A percentile compares a stretch with the other conserved stretches of the same genome.
phyloP scores from a whole-genome alignment of 2,888 invertebrate species.

The Epinotia demarniana region DNA sequence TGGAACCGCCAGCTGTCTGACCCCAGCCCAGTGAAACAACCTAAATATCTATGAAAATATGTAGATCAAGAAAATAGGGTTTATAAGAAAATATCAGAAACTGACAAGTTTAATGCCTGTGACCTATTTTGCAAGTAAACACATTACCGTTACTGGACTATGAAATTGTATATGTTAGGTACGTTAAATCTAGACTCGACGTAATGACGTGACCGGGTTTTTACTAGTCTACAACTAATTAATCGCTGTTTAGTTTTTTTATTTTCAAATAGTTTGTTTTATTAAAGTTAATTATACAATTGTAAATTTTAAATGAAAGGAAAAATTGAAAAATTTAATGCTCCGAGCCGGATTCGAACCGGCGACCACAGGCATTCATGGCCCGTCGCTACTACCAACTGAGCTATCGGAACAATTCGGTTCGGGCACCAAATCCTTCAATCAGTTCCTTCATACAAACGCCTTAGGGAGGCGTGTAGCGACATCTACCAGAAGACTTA shows the following conservation, averaged over 20 bases:
- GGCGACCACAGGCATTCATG: too few species aligned
- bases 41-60: slow-evolving; percentile 30
- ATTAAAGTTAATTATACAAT: too few species aligned
- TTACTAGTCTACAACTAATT: slow-evolving; percentile 9
- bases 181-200: slow-evolving; percentile 34
- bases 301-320: too few species aligned
- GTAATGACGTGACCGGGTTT: slow-evolving; percentile 38
- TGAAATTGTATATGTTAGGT: slow-evolving; percentile 32
- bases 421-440: too few species aligned
- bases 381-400: too few species aligned
- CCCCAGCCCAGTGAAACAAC: background rate
- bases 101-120: slow-evolving; percentile 19
- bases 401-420: too few species aligned
- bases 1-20: too few species aligned
- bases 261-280: background rate
- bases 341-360: too few species aligned
- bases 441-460: too few species aligned
- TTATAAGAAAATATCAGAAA: slow-evolving; percentile 29
- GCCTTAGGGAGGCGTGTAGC: too few species aligned
- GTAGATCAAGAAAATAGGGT: slow-evolving; percentile 12
- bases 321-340: too few species aligned
- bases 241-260: slow-evolving; percentile 19
- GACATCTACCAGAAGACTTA: too few species aligned
- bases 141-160: slow-evolving; percentile 33
- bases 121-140: slow-evolving; percentile 31